Evolutionary conservation across 2,797 vertebrate species (phyloP).

Genomic region (Rhabdomys pumilio): DNA sequence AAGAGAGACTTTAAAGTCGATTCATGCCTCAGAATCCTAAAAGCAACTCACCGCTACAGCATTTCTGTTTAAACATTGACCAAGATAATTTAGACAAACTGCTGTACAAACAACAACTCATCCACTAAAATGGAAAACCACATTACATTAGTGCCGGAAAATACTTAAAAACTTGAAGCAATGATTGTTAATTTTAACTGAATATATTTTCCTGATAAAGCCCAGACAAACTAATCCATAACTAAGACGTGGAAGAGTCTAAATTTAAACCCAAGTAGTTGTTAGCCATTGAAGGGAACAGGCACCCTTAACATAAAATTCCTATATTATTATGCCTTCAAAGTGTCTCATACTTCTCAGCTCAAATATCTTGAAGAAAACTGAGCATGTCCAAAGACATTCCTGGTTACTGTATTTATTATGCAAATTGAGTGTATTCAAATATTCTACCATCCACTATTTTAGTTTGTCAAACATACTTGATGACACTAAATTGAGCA

Average conservation of each 20-base stretch:
- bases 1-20: slow-evolving; percentile 33
- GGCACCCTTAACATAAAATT: not conserved
- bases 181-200: not conserved
- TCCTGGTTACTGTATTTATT: not conserved
- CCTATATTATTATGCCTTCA: not conserved
- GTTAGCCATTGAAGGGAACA: not conserved
- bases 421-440: not conserved
- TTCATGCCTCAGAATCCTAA: slow-evolving; percentile 1
- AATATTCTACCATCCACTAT: not conserved
- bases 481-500: not conserved
- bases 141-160: not conserved
- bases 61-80: not conserved
- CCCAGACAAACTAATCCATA: not conserved
- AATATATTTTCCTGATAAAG: not conserved
- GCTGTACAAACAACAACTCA: not conserved
- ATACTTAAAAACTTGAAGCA: not conserved
- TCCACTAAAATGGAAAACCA: not conserved
- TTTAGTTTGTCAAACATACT: not conserved
- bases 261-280: not conserved
- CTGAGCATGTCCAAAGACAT: not conserved
- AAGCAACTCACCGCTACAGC: slow-evolving; percentile 9
- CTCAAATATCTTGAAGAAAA: not conserved
- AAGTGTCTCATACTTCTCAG: not conserved
- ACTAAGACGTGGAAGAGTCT: not conserved
- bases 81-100: slow-evolving; percentile 42